A percentile compares a stretch with the other conserved stretches of the same genome.
These are phyloP conservation scores for Pimephales promelas DNA, from an alignment of 2,113 vertebrate species.

Conservation along the genomic window DNA sequence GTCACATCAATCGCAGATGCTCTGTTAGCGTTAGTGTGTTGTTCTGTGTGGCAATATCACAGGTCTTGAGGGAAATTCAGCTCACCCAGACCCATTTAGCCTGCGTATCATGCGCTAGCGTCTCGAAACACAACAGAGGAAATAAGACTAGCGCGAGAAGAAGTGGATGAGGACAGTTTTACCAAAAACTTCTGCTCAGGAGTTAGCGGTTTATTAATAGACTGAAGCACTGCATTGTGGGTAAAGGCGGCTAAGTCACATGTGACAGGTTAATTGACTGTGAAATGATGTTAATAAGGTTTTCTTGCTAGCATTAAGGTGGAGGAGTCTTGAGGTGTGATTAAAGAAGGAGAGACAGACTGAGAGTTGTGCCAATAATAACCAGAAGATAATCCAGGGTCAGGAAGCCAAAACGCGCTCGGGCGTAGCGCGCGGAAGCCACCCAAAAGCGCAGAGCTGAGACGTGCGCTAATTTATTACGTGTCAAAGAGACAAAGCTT, in stretches of 20 bases:
- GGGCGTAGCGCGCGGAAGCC: background rate
- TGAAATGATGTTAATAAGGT: constrained; percentile 71
- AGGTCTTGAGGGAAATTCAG: constrained; percentile 24
- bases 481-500: constrained; percentile 37
- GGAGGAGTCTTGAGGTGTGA: constrained; percentile 51
- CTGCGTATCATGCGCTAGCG: background rate
- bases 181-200: background rate
- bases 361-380: constrained; percentile 26
- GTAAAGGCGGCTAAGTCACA: constrained; percentile 61
- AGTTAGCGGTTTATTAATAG: constrained; percentile 56
- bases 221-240: constrained; percentile 53
- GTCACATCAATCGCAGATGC: background rate
- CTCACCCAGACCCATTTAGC: background rate
- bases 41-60: background rate
- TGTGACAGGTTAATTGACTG: constrained; percentile 70
- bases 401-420: constrained; percentile 13
- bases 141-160: background rate
- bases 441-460: background rate
- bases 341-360: background rate
- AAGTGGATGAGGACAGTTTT: background rate
- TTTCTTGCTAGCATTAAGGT: constrained; percentile 53
- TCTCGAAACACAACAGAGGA: background rate
- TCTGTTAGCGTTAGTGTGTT: background rate
- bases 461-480: constrained; percentile 9
- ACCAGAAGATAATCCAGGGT: constrained; percentile 39